A percentile compares a stretch with the other conserved stretches of the same genome.
Conservation (phyloP, 2,888 invertebrate genomes). For the Drosophila siamana region DNA sequence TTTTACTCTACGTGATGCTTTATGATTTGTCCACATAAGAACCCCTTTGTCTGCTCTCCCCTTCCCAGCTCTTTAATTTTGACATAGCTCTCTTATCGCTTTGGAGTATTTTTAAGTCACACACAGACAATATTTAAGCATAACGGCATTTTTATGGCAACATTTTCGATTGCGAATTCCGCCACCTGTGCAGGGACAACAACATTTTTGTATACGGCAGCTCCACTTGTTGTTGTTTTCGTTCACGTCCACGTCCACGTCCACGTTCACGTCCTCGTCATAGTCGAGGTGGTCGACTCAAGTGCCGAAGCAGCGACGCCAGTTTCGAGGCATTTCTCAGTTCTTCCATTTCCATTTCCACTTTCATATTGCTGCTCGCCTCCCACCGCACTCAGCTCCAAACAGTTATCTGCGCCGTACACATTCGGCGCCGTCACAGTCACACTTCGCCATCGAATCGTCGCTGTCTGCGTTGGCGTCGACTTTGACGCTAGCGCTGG, state of each 20-base stretch:
- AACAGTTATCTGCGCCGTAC: conserved; percentile 66
- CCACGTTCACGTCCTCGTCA: conserved; percentile 64
- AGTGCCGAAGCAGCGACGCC: conserved; percentile 48
- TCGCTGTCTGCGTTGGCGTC: conserved; percentile 41
- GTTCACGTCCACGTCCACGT: conserved; percentile 55
- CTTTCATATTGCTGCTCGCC: not conserved
- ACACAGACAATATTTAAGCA: conserved; percentile 37
- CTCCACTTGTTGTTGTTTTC: conserved; percentile 38
- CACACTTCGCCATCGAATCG: conserved; percentile 57
- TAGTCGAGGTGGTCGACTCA: conserved; percentile 60
- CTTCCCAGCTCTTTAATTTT: not conserved
- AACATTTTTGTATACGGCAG: conserved; percentile 39
- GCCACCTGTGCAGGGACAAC: conserved; percentile 51
- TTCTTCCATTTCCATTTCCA: conserved; percentile 14
- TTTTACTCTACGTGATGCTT: not conserved
- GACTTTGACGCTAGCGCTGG: conserved; percentile 14
- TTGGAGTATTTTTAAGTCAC: conserved; percentile 26
- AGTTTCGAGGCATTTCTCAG: conserved; percentile 11
- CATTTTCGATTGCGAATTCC: conserved; percentile 44
- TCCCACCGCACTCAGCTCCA: conserved; percentile 15
- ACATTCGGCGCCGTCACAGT: conserved; percentile 71
- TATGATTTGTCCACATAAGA: not conserved
- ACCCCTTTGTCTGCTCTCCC: not conserved
- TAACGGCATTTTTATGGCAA: conserved; percentile 53
- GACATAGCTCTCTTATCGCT: conserved; percentile 15